A percentile compares a stretch with the other conserved stretches of the same genome.
phyloP scores from a whole-genome alignment of 2,888 invertebrate genomes.

The Parnassius orleans region DNA sequence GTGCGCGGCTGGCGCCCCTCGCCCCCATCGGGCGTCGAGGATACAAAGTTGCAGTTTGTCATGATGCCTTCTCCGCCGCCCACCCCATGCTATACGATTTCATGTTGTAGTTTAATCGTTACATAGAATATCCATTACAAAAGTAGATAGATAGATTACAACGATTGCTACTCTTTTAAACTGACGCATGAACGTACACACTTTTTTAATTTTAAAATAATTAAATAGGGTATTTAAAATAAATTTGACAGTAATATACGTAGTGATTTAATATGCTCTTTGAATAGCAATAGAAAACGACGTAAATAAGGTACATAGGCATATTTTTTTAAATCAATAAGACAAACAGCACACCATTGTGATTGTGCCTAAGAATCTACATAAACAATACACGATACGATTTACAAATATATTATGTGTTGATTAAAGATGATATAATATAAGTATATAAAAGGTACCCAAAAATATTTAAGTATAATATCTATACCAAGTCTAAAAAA shows the following conservation, averaged over 20 bases:
- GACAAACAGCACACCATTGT: too few species aligned
- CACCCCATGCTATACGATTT: slow-evolving; percentile 31
- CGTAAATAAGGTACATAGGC: not conserved
- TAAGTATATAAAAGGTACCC: not conserved
- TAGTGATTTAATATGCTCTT: too few species aligned
- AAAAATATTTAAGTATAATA: not conserved
- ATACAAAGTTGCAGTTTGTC: slow-evolving; percentile 28
- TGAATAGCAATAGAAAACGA: not conserved
- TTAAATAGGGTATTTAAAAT: too few species aligned
- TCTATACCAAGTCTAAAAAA: slow-evolving; percentile 3
- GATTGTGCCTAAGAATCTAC: too few species aligned
- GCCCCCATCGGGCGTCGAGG: slow-evolving; percentile 47
- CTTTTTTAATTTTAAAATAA: too few species aligned
- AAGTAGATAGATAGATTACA: not conserved
- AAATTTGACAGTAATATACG: too few species aligned
- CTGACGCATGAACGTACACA: not conserved
- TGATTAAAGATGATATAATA: not conserved
- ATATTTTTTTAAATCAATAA: too few species aligned
- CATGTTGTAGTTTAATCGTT: slow-evolving; percentile 17
- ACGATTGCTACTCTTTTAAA: slow-evolving; percentile 1
- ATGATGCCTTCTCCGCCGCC: slow-evolving; percentile 34
- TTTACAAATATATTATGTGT: not conserved
- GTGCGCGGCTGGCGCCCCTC: not conserved
- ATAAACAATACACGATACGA: too few species aligned
- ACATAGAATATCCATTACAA: slow-evolving; percentile 21